Conservation (phyloP, 2,888 invertebrate genomes). For the Ceraclea dissimilis region DNA sequence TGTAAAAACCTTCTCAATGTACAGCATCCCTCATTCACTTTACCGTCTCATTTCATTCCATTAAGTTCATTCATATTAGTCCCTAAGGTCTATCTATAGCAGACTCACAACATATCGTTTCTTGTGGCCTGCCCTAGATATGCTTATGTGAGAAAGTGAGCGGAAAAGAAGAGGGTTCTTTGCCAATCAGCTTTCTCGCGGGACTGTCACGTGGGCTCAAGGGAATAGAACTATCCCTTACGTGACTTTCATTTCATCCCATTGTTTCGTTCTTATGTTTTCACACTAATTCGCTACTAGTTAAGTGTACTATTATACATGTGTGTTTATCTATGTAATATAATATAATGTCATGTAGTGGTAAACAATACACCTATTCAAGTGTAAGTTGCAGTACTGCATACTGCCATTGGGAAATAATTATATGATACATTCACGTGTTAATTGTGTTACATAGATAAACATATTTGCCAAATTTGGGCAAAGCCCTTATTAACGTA, state of each 20-base stretch:
- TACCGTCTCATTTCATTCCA: not conserved
- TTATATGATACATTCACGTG: not conserved
- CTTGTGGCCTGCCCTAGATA: not conserved
- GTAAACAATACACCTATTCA: too few species aligned
- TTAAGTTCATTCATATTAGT: not conserved
- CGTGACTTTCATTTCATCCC: slow-evolving; percentile 13
- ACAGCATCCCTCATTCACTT: not conserved
- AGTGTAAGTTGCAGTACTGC: too few species aligned
- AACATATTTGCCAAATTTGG: slow-evolving; percentile 19
- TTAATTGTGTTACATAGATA: not conserved
- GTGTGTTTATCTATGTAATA: not conserved
- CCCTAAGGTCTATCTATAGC: not conserved
- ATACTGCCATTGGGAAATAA: too few species aligned
- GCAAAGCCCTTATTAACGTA: slow-evolving; percentile 20
- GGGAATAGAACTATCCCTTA: slow-evolving; percentile 17
- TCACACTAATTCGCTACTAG: slow-evolving; percentile 10
- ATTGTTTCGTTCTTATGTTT: slow-evolving; percentile 2
- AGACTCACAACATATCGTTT: not conserved
- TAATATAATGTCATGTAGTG: not conserved
- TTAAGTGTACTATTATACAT: slow-evolving; percentile 4
- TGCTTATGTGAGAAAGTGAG: not conserved
- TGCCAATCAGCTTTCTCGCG: slow-evolving; percentile 4
- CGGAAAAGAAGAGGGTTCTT: not conserved
- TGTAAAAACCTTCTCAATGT: slow-evolving; percentile 13
- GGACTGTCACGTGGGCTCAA: slow-evolving; percentile 23